Percentiles rank a stretch among this genome's conserved stretches.
Conservation (phyloP, 2,888 invertebrate species). For the Salpingus planirostris region DNA sequence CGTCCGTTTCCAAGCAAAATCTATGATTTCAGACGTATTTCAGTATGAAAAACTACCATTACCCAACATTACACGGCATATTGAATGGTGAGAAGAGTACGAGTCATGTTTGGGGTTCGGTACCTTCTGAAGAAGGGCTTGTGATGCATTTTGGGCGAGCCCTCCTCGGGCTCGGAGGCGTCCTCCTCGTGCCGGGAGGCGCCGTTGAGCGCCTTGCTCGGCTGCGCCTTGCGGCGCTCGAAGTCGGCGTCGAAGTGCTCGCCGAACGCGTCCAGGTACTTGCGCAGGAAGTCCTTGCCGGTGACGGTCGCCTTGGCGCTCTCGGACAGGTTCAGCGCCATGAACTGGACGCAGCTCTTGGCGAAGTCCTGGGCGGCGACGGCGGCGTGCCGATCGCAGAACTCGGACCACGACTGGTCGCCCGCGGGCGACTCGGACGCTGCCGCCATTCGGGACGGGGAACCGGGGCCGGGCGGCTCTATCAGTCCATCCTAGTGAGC, state of each 20-base stretch:
- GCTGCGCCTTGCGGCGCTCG: slow-evolving; percentile 45
- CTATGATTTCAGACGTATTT: no score
- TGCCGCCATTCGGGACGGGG: slow-evolving; percentile 33
- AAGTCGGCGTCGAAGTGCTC: slow-evolving; percentile 80
- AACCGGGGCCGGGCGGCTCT: not conserved
- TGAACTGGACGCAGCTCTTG: slow-evolving; percentile 72
- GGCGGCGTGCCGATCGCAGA: slow-evolving; percentile 80
- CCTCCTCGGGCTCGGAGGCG: slow-evolving; percentile 65
- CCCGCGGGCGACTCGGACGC: slow-evolving; percentile 25
- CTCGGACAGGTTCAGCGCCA: slow-evolving; percentile 61
- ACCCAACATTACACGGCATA: no score
- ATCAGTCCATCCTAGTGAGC: no score
- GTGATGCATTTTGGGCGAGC: slow-evolving; percentile 70
- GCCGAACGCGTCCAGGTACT: slow-evolving; percentile 76
- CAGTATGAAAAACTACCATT: no score
- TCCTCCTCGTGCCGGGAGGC: slow-evolving; percentile 41
- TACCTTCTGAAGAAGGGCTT: slow-evolving; percentile 74
- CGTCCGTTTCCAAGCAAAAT: no score
- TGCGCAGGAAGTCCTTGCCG: slow-evolving; percentile 70
- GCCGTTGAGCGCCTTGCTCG: slow-evolving; percentile 41
- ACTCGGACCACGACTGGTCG: slow-evolving; percentile 61
- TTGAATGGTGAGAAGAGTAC: no score
- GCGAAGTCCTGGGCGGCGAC: slow-evolving; percentile 82
- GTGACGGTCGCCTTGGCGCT: slow-evolving; percentile 56
- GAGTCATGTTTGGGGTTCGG: no score